These are phyloP conservation scores for Neuroterus valhalla DNA, from an alignment of 1,140 invertebrate genomes.

Conservation along the genomic window DNA sequence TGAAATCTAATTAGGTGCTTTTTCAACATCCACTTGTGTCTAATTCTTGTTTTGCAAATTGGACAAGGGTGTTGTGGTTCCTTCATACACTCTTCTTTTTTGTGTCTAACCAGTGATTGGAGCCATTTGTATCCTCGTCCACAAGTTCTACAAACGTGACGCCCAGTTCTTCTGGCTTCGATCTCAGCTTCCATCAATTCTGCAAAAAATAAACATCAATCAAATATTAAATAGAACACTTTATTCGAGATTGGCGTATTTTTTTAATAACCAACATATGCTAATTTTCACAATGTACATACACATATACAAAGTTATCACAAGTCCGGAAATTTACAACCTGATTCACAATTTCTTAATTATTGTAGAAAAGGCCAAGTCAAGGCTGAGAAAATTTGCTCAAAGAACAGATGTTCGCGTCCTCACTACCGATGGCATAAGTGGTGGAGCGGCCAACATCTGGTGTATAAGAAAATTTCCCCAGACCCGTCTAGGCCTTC, in stretches of 20 bases:
- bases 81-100: slow-evolving; percentile 72
- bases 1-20: slow-evolving; percentile 62
- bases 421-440: too few species aligned
- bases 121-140: slow-evolving; percentile 73
- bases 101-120: slow-evolving; percentile 71
- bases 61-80: slow-evolving; percentile 64
- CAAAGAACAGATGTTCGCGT: too few species aligned
- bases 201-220: slow-evolving; percentile 49
- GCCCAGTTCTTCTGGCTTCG: slow-evolving; percentile 42
- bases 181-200: neutral
- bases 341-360: too few species aligned
- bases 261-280: too few species aligned
- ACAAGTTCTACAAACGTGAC: slow-evolving; percentile 64
- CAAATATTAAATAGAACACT: slow-evolving; percentile 25
- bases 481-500: neutral
- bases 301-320: too few species aligned
- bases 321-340: too few species aligned
- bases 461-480: neutral
- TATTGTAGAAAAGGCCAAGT: too few species aligned
- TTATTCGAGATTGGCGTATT: neutral
- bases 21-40: slow-evolving; percentile 67
- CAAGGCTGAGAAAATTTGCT: too few species aligned
- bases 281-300: too few species aligned
- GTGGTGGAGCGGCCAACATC: too few species aligned
- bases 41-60: slow-evolving; percentile 57